Percentiles rank a stretch among this genome's conserved stretches.
These are phyloP conservation scores for Clarias gariepinus DNA, from an alignment of 2,113 vertebrate genomes.

Conservation along the genomic window DNA sequence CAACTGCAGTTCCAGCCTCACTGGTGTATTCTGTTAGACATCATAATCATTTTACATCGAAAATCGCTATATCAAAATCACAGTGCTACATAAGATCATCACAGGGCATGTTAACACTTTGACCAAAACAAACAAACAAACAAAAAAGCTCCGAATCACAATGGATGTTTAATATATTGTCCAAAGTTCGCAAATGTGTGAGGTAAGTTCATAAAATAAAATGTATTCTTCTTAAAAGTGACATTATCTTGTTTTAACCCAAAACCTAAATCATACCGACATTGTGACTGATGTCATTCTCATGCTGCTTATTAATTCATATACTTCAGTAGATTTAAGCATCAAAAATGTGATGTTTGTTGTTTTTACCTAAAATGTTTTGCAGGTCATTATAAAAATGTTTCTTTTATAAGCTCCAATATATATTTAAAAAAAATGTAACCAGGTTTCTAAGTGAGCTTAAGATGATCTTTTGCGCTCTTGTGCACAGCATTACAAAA, in stretches of 20 bases:
- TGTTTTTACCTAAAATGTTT: neutral
- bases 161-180: too few relatives aligned
- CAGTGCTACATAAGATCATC: slow-evolving; percentile 41
- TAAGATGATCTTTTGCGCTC: neutral
- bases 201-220: neutral
- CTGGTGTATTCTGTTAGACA: neutral
- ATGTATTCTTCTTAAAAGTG: slow-evolving; percentile 5
- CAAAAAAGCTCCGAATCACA: neutral
- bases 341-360: neutral
- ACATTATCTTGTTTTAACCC: neutral
- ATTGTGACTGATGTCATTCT: neutral
- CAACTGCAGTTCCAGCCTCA: slow-evolving; percentile 33
- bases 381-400: neutral
- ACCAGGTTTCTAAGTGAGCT: neutral
- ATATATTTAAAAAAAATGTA: neutral
- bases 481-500: neutral
- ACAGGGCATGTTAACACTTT: slow-evolving; percentile 1
- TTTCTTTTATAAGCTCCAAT: neutral
- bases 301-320: neutral
- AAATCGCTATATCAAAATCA: slow-evolving; percentile 14
- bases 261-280: neutral
- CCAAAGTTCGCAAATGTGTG: neutral
- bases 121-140: neutral
- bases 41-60: slow-evolving; percentile 7
- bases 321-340: neutral